Evolutionary conservation across 2,113 vertebrate genomes (phyloP).

Genomic region (Silurus meridionalis): DNA sequence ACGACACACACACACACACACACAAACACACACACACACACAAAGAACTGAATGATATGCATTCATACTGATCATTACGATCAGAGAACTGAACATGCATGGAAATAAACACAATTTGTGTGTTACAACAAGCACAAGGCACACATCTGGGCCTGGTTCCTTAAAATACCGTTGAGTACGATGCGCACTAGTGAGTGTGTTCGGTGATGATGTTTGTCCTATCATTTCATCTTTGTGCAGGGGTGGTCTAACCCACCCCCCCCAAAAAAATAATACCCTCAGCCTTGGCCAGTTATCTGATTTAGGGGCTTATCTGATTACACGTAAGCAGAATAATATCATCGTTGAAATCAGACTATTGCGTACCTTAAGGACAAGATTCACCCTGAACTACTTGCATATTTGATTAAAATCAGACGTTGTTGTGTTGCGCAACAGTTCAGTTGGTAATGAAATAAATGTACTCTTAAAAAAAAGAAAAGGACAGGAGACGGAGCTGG

Average conservation of each 20-base stretch:
- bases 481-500: too few species aligned
- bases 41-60: background rate
- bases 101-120: too few species aligned
- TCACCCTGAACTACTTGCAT: background rate
- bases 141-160: too few species aligned
- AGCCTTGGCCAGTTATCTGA: background rate
- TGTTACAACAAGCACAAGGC: too few species aligned
- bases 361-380: background rate
- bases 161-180: too few species aligned
- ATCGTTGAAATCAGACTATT: background rate
- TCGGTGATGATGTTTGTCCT: background rate
- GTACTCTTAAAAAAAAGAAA: too few species aligned
- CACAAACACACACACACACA: slow-evolving; percentile 5
- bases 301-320: background rate
- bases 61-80: too few species aligned
- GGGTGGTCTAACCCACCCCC: background rate
- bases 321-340: background rate
- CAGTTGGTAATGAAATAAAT: too few species aligned
- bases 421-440: too few species aligned
- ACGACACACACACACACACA: slow-evolving; percentile 25
- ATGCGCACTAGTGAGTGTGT: background rate
- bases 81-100: too few species aligned
- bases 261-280: too few species aligned
- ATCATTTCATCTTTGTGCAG: background rate
- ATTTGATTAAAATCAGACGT: too few species aligned